A percentile compares a stretch with the other conserved stretches of the same genome.
Conservation (phyloP, 1,140 invertebrate species). For the Thaumatotibia leucotreta region DNA sequence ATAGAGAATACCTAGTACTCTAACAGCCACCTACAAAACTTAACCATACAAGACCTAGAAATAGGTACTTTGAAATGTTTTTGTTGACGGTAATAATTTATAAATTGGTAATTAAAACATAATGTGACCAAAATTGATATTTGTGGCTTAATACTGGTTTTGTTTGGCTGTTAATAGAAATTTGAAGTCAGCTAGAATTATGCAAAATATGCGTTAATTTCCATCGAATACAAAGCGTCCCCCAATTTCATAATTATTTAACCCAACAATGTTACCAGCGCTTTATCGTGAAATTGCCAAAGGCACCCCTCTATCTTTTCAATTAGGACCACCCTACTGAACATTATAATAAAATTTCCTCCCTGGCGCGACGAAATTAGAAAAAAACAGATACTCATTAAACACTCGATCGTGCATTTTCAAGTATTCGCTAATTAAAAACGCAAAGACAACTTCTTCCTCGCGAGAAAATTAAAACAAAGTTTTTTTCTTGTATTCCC, state of each 20-base stretch:
- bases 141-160: too few relatives aligned
- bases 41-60: too few relatives aligned
- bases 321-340: neutral
- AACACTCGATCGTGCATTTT: conserved; percentile 29
- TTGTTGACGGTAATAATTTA: too few relatives aligned
- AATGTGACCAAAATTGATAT: too few relatives aligned
- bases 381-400: conserved; percentile 29
- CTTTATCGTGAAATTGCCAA: neutral
- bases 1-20: too few relatives aligned
- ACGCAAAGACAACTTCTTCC: conserved; percentile 27
- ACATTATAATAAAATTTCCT: conserved; percentile 3
- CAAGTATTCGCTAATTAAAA: conserved; percentile 31
- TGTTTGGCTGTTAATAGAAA: too few relatives aligned
- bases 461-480: conserved; percentile 32
- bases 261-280: neutral
- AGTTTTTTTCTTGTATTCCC: conserved; percentile 21
- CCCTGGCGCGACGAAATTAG: conserved; percentile 1
- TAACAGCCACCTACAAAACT: too few relatives aligned
- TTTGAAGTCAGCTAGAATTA: too few relatives aligned
- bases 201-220: neutral
- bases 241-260: conserved; percentile 8
- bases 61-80: too few relatives aligned
- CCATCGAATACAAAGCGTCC: neutral
- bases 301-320: neutral
- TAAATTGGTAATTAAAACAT: too few relatives aligned